Evolutionary conservation across 2,113 vertebrate species (phyloP).

Genomic region (Xiphorhynchus elegans): DNA sequence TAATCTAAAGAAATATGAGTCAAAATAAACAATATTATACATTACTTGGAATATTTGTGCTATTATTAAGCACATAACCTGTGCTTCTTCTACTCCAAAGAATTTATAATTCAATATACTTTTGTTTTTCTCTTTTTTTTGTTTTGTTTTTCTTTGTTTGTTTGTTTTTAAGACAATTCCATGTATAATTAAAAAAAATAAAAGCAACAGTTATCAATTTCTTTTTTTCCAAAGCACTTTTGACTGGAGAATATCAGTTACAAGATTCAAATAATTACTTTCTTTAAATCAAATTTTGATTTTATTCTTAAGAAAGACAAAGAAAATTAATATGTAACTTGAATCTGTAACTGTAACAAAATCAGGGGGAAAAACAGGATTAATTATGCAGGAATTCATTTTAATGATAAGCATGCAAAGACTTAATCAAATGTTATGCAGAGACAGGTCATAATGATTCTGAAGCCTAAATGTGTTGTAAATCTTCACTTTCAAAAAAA

Average conservation of each 20-base stretch:
- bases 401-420: background rate
- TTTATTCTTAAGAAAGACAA: background rate
- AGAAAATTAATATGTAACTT: background rate
- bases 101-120: background rate
- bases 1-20: background rate
- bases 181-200: background rate
- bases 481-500: background rate
- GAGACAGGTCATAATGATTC: background rate
- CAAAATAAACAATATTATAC: background rate
- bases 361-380: background rate
- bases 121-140: background rate
- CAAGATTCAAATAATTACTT: background rate
- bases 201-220: background rate
- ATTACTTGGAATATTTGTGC: background rate
- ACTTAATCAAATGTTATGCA: background rate
- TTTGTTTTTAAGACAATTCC: background rate
- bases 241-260: background rate
- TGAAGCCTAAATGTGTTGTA: background rate
- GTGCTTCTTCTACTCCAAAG: background rate
- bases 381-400: background rate
- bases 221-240: background rate
- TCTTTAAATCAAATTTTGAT: background rate
- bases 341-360: background rate
- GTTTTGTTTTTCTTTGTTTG: background rate
- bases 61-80: background rate